phyloP scores from a whole-genome alignment of 2,113 vertebrate genomes.

The Aphelocoma coerulescens region DNA sequence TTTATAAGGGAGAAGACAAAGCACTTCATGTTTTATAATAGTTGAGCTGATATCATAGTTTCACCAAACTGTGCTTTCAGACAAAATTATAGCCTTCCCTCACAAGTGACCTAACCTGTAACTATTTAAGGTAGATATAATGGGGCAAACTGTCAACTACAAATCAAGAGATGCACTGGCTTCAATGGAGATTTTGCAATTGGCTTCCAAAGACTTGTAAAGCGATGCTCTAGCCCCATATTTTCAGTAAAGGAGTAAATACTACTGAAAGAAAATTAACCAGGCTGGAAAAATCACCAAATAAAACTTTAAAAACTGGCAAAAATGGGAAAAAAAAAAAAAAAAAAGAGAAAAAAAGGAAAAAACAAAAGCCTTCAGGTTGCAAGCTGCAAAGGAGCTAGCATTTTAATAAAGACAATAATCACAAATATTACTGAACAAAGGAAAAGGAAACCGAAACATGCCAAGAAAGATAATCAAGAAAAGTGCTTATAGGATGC shows the following conservation, averaged over 20 bases:
- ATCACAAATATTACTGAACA: constrained; percentile 40
- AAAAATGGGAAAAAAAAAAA: not conserved
- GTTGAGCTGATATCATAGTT: constrained; percentile 51
- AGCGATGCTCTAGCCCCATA: not conserved
- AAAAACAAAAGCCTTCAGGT: not conserved
- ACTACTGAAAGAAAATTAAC: not conserved
- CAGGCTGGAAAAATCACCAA: not conserved
- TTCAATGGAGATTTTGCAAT: not conserved
- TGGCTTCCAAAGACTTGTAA: not conserved
- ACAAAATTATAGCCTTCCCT: constrained; percentile 54
- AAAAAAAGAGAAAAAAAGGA: not conserved
- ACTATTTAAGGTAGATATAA: constrained; percentile 25
- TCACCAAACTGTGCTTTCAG: constrained; percentile 45
- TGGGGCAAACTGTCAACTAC: not conserved
- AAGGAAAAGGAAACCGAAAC: constrained; percentile 41
- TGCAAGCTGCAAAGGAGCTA: not conserved
- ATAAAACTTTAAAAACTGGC: not conserved
- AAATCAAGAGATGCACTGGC: not conserved
- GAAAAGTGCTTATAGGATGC: not conserved
- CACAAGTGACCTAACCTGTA: constrained; percentile 36
- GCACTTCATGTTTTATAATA: constrained; percentile 36
- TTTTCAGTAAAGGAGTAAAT: not conserved
- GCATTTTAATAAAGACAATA: not conserved
- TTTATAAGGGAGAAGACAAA: constrained; percentile 49
- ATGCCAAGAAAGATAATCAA: constrained; percentile 3